Conservation (phyloP, 2,888 invertebrate genomes). For the Salpingus planirostris region DNA sequence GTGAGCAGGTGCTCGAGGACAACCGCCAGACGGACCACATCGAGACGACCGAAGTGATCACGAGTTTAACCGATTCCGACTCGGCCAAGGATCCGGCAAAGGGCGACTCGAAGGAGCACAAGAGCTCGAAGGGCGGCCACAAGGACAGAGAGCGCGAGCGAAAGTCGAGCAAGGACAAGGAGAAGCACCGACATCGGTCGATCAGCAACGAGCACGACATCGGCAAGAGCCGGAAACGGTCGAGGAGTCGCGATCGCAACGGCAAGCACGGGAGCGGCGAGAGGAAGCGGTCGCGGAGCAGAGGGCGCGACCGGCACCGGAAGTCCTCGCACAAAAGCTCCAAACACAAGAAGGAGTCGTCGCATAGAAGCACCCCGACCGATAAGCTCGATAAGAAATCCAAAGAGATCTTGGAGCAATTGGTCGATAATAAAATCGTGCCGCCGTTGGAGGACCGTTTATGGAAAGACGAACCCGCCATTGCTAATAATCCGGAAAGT, state of each 20-base stretch:
- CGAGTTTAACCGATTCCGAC: conserved; percentile 32
- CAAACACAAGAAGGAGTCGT: conserved; percentile 31
- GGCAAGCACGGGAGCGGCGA: conserved; percentile 14
- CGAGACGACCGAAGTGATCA: conserved; percentile 43
- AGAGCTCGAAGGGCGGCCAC: conserved; percentile 27
- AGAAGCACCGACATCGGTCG: conserved; percentile 18
- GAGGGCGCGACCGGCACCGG: conserved; percentile 27
- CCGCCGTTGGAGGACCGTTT: conserved; percentile 45
- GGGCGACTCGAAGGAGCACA: conserved; percentile 21
- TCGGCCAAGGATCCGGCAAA: conserved; percentile 3
- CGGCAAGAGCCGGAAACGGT: conserved; percentile 30
- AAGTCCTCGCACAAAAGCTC: conserved; percentile 38
- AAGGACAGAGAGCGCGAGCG: conserved; percentile 19
- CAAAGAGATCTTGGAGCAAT: conserved; percentile 40
- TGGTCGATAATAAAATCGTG: conserved; percentile 41
- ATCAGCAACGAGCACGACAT: conserved; percentile 27
- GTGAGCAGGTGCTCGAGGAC: conserved; percentile 57
- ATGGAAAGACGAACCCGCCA: conserved; percentile 45
- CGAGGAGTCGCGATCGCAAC: conserved; percentile 30
- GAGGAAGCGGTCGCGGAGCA: conserved; percentile 23
- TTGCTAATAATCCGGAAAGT: too few relatives aligned
- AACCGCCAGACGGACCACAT: conserved; percentile 52
- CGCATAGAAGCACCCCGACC: conserved; percentile 26
- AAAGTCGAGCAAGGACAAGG: conserved; percentile 25
- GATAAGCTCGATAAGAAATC: conserved; percentile 40